Conservation (phyloP, 2,113 vertebrate genomes). For the Pyrgilauda ruficollis region DNA sequence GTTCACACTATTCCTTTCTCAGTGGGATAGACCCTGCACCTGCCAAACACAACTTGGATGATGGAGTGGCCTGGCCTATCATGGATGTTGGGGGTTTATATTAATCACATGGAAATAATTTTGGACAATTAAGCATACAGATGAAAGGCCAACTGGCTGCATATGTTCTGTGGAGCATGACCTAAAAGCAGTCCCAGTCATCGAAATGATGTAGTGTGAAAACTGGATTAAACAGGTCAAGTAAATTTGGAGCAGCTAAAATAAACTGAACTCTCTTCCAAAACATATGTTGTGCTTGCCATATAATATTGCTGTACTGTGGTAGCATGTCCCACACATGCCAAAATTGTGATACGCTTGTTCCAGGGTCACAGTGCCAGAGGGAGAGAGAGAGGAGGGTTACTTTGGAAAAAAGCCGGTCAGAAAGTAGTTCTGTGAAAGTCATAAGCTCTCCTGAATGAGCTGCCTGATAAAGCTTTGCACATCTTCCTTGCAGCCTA, state of each 20-base stretch:
- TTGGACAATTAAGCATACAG: not conserved
- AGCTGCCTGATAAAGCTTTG: not conserved
- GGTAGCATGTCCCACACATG: conserved; percentile 15
- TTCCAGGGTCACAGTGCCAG: conserved; percentile 26
- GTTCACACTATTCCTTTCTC: not conserved
- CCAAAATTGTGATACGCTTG: conserved; percentile 37
- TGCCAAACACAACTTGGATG: not conserved
- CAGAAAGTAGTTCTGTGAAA: not conserved
- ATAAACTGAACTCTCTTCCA: conserved; percentile 45
- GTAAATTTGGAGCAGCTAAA: conserved; percentile 60
- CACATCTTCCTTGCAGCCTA: not conserved
- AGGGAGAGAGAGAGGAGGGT: not conserved
- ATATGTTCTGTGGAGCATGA: not conserved
- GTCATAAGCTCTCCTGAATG: not conserved
- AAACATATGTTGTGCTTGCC: conserved; percentile 47
- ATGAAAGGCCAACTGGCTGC: conserved; percentile 26
- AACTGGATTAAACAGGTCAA: conserved; percentile 57
- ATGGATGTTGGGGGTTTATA: not conserved
- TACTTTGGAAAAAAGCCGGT: not conserved
- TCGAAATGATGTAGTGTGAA: conserved; percentile 54
- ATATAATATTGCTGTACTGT: conserved; percentile 20
- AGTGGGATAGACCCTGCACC: not conserved
- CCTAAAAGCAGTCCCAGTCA: conserved; percentile 20
- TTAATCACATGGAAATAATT: conserved; percentile 21
- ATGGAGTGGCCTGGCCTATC: not conserved